Conservation (phyloP, 2,113 vertebrate genomes). For the Nansenia antarctica region DNA sequence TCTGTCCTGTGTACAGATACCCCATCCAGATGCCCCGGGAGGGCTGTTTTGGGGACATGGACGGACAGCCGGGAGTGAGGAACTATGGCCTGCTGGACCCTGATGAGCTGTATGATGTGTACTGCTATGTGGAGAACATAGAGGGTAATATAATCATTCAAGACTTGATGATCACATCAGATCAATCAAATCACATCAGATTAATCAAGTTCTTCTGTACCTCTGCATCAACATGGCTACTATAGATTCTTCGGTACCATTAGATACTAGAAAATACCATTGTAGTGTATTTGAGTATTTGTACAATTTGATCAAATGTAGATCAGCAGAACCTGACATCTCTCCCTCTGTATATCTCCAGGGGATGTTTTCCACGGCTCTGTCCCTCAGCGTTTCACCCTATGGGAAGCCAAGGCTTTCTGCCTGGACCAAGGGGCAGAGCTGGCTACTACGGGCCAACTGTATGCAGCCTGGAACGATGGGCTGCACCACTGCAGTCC, state of each 20-base stretch:
- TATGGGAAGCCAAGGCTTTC: constrained; percentile 79
- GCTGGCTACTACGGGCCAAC: constrained; percentile 85
- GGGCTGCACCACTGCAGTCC: constrained; percentile 90
- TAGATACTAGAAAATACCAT: no score
- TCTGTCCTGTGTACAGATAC: constrained; percentile 84
- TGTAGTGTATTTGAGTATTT: neutral
- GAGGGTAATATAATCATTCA: constrained; percentile 77
- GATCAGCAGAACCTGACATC: neutral
- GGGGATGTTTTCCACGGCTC: constrained; percentile 86
- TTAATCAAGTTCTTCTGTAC: no score
- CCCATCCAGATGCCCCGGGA: constrained; percentile 90
- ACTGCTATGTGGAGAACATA: constrained; percentile 89
- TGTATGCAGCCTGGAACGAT: constrained; percentile 87
- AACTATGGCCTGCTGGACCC: constrained; percentile 86
- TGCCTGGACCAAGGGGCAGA: constrained; percentile 76
- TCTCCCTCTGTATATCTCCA: constrained; percentile 50
- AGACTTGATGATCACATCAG: no score
- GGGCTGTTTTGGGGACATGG: constrained; percentile 92
- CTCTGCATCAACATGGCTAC: no score
- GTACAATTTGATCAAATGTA: neutral
- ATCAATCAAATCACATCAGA: no score
- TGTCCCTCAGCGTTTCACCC: constrained; percentile 75
- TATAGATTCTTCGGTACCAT: no score
- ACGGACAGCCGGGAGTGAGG: constrained; percentile 85
- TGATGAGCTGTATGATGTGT: constrained; percentile 87